These are phyloP conservation scores for Apocrypta bakeri DNA, from an alignment of 1,140 invertebrate species.

Conservation along the genomic window DNA sequence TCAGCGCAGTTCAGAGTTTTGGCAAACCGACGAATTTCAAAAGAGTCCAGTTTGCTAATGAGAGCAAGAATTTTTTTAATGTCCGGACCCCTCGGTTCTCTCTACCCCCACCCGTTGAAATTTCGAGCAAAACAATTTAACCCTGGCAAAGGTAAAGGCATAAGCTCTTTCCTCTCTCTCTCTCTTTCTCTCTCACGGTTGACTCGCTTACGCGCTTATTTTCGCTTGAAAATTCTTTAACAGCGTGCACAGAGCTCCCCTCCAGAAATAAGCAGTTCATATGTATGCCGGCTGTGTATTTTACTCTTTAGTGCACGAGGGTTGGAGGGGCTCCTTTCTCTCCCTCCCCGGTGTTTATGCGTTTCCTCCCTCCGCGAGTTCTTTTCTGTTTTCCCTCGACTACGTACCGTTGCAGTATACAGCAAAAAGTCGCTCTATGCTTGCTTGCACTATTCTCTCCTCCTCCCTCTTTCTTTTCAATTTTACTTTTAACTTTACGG, in stretches of 20 bases:
- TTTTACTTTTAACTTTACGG: conserved; percentile 34
- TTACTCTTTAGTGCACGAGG: conserved; percentile 23
- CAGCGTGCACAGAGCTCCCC: not conserved
- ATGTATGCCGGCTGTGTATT: conserved; percentile 49
- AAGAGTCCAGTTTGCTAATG: not conserved
- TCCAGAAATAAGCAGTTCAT: conserved; percentile 45
- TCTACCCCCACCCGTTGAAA: not conserved
- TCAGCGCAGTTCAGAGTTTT: not conserved
- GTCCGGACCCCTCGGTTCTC: no score
- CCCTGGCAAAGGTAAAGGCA: not conserved
- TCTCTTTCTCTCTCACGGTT: not conserved
- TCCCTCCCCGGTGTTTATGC: conserved; percentile 17
- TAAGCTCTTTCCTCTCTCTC: not conserved
- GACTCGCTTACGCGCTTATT: not conserved
- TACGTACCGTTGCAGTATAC: not conserved
- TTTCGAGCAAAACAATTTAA: not conserved
- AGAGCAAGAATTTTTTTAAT: not conserved
- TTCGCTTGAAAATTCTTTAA: conserved; percentile 35
- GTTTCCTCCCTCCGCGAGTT: conserved; percentile 17
- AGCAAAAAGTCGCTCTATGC: not conserved
- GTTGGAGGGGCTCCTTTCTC: conserved; percentile 1
- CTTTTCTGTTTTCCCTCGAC: conserved; percentile 17
- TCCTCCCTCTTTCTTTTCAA: conserved; percentile 27
- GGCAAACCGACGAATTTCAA: not conserved
- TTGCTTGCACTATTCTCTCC: conserved; percentile 6